phyloP scores from a whole-genome alignment of 2,113 vertebrate species.

The Sinocyclocheilus grahami region DNA sequence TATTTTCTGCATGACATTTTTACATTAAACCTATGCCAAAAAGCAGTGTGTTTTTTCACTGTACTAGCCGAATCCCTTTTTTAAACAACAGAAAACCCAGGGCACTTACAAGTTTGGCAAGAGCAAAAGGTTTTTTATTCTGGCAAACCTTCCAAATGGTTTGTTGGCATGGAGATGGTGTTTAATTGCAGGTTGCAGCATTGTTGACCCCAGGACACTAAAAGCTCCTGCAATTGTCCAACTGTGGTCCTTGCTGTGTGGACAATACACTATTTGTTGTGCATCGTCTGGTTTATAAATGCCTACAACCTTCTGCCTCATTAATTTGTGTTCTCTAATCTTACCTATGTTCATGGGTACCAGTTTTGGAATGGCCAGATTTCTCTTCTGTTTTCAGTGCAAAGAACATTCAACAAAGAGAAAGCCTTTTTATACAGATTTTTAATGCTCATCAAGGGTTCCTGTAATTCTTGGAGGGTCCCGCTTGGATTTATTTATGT shows the following conservation, averaged over 20 bases:
- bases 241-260: background rate
- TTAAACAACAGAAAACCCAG: background rate
- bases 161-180: background rate
- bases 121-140: background rate
- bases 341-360: background rate
- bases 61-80: background rate
- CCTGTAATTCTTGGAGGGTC: background rate
- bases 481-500: background rate
- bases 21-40: background rate
- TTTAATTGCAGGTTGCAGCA: background rate
- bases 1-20: too few relatives aligned
- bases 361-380: background rate
- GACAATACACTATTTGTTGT: background rate
- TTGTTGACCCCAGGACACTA: slow-evolving; percentile 1
- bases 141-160: background rate
- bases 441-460: too few relatives aligned
- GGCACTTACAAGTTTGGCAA: background rate
- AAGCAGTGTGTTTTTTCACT: background rate
- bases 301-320: background rate
- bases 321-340: background rate
- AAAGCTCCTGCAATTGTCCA: background rate
- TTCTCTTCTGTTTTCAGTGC: background rate
- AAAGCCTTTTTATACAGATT: too few relatives aligned
- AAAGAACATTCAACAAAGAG: too few relatives aligned
- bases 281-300: background rate